Percentiles rank a stretch among this genome's conserved stretches.
Conservation (phyloP, 2,113 vertebrate genomes). For the Neomonachus schauinslandi region DNA sequence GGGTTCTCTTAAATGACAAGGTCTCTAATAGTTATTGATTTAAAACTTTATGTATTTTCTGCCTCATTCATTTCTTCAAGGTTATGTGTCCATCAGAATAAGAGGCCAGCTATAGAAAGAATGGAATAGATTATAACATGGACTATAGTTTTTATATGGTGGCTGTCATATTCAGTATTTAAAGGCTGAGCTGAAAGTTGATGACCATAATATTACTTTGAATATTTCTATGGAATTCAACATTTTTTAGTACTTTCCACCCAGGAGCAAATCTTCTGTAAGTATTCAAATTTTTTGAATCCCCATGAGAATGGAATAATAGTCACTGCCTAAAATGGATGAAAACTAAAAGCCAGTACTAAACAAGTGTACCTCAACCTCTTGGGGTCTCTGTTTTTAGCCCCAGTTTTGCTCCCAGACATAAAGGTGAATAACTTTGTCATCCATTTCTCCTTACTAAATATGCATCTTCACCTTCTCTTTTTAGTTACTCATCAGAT, state of each 20-base stretch:
- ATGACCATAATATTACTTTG: constrained; percentile 36
- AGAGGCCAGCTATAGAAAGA: background rate
- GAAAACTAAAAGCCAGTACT: constrained; percentile 7
- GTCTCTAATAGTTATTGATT: background rate
- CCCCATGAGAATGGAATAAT: background rate
- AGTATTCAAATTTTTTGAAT: constrained; percentile 45
- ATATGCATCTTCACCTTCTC: background rate
- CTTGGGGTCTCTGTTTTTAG: constrained; percentile 19
- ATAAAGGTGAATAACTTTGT: background rate
- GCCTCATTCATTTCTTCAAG: constrained; percentile 25
- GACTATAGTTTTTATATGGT: background rate
- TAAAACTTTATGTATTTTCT: constrained; percentile 1
- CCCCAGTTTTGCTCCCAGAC: constrained; percentile 8
- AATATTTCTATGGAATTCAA: constrained; percentile 45
- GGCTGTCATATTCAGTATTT: constrained; percentile 4
- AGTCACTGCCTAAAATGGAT: background rate
- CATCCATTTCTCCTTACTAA: background rate
- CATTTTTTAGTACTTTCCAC: constrained; percentile 24
- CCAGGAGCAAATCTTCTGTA: background rate
- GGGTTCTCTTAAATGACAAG: background rate
- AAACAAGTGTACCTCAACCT: background rate
- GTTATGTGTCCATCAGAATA: background rate
- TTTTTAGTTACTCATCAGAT: background rate
- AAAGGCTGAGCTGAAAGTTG: constrained; percentile 1
- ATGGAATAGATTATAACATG: background rate